Percentiles rank a stretch among this genome's conserved stretches.
phyloP scores from a whole-genome alignment of 1,140 invertebrate species.

The Bicyclus anynana region DNA sequence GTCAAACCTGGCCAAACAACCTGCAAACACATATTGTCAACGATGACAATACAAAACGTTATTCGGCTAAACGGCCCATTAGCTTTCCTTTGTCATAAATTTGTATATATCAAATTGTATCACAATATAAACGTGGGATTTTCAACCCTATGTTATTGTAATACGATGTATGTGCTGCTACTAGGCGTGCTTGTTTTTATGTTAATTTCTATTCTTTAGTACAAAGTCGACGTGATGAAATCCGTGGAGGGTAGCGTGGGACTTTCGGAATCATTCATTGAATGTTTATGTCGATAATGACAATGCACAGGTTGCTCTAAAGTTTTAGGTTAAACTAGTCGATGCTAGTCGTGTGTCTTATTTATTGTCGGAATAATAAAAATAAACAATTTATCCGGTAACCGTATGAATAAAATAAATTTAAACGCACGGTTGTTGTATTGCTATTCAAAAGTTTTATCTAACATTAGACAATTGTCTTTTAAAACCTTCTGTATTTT shows the following conservation, averaged over 20 bases:
- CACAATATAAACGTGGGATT: constrained; percentile 18
- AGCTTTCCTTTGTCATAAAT: constrained; percentile 50
- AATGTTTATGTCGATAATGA: constrained; percentile 15
- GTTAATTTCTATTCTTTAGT: constrained; percentile 44
- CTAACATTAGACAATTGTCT: no score
- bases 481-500: no score
- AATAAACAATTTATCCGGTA: no score
- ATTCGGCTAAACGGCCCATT: constrained; percentile 57
- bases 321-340: no score
- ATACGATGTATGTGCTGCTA: constrained; percentile 21
- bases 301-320: neutral
- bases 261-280: constrained; percentile 29
- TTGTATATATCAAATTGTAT: constrained; percentile 21
- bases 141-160: constrained; percentile 26
- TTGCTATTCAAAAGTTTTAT: no score
- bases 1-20: constrained; percentile 35
- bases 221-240: constrained; percentile 39
- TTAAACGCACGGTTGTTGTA: no score
- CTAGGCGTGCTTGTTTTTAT: constrained; percentile 34
- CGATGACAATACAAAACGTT: constrained; percentile 35
- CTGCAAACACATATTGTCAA: constrained; percentile 46
- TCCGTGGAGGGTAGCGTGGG: constrained; percentile 40
- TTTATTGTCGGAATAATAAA: no score
- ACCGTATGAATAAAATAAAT: no score
- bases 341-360: no score